Evolutionary conservation across 1,140 invertebrate genomes (phyloP), one percentile per base, ranked within the genome.

Genomic region (Neotoxoptera formosana): DNA sequence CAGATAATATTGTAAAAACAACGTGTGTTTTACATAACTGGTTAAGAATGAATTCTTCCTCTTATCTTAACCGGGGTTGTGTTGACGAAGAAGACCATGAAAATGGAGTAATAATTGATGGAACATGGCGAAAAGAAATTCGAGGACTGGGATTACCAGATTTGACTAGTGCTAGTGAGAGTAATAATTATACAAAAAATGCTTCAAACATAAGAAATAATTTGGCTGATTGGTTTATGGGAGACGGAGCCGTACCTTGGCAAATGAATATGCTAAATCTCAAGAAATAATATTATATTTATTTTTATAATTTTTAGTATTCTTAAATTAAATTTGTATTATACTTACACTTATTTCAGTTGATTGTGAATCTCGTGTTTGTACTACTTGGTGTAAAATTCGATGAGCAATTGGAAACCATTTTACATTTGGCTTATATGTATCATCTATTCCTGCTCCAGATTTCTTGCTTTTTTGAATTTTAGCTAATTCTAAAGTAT

Each of bases 401-500:
- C 87, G 47, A 89, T 53, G 87, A 89, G n/a, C 87, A 89, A 89
- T 89, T 34, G 87, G 87, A 89, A 89, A 51, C 87, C 87, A 89
- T 89, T 53, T 53, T 34, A 89, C 87, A 89, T 89, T 89, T 89
- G 87, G 48, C 87, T 89, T 89, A 89, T 89, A 89, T 89, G n/a
- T 89, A 53, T 89, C 87, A 89, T 89, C 88, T 89, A 89, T 34
- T 7, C 88, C 88, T 53, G 88, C 88, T 89, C 88, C 88, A 89
- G 88, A 89, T 89, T 89, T 89, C 88, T 90, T 90, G 88, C 48
- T 90, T 53, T 90, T 90, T 90, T 90, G 20, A 90, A 90, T 90
- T 87, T 90, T 90, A 90, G 36, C 36, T 11, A 90, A 90, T 90
- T 90, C 89, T 60, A 90, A 7, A 90, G 88, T 90, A 90, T 41